phyloP scores from a whole-genome alignment of 2,797 vertebrate species.

The Pangasius larnaudii region DNA sequence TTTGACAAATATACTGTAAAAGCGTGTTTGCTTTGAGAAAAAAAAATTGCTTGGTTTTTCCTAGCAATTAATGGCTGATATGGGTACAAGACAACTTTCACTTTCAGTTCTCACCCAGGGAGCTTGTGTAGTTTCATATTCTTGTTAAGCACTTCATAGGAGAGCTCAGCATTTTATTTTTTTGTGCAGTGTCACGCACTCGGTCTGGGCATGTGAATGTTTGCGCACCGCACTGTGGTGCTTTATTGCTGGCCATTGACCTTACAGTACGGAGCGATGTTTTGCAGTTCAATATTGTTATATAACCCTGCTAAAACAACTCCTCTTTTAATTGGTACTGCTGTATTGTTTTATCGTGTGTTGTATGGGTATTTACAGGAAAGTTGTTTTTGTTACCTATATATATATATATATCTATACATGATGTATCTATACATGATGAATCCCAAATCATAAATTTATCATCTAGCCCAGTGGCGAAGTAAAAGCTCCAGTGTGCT shows the following conservation, averaged over 20 bases:
- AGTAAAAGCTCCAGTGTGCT: neutral
- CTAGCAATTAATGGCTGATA: neutral
- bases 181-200: neutral
- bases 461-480: neutral
- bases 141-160: neutral
- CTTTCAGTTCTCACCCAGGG: constrained; percentile 17
- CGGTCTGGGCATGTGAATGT: neutral
- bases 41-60: neutral
- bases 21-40: neutral
- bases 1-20: neutral
- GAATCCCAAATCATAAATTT: neutral
- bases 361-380: neutral
- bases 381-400: neutral
- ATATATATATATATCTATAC: neutral
- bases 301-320: neutral
- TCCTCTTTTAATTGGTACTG: neutral
- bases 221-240: neutral
- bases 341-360: neutral
- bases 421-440: neutral
- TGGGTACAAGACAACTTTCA: neutral
- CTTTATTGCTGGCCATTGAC: neutral
- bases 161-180: neutral
- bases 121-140: neutral
- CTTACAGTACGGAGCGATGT: neutral
- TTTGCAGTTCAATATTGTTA: neutral